Evolutionary conservation across 1,140 invertebrate genomes (phyloP).

Genomic region (Heliconius himera): DNA sequence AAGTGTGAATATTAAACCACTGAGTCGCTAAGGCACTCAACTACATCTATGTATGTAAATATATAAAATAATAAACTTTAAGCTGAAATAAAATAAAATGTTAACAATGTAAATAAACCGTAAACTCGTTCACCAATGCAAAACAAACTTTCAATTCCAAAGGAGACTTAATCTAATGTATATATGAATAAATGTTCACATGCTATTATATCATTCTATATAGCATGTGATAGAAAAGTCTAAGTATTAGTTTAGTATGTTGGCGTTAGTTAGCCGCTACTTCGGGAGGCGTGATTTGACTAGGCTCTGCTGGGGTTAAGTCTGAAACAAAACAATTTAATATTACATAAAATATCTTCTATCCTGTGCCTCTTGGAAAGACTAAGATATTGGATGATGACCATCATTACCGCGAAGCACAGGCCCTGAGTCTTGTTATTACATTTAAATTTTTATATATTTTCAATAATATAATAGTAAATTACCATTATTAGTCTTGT

Average conservation of each 20-base stretch:
- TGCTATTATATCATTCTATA: constrained; percentile 65
- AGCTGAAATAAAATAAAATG: constrained; percentile 49
- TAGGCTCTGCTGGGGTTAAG: constrained; percentile 50
- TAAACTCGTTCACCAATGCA: constrained; percentile 70
- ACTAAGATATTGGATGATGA: too few species aligned
- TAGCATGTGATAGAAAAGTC: constrained; percentile 66
- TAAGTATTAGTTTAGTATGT: constrained; percentile 45
- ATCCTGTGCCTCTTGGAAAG: too few species aligned
- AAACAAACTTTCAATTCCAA: constrained; percentile 76
- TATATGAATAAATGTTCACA: constrained; percentile 79
- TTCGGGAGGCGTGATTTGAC: constrained; percentile 46
- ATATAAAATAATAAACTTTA: constrained; percentile 46
- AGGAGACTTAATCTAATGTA: constrained; percentile 74
- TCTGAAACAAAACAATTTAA: constrained; percentile 54
- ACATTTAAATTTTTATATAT: too few species aligned
- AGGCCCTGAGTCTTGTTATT: too few species aligned
- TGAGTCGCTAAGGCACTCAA: constrained; percentile 80
- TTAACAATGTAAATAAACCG: constrained; percentile 51
- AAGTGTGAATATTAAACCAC: constrained; percentile 63
- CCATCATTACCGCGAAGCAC: too few species aligned
- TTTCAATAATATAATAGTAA: neutral
- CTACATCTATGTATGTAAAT: constrained; percentile 65
- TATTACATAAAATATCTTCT: neutral
- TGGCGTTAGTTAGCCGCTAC: constrained; percentile 61
- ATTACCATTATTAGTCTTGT: constrained; percentile 67